Conservation (phyloP, 2,888 invertebrate species). For the Neoitamus cyanurus region DNA sequence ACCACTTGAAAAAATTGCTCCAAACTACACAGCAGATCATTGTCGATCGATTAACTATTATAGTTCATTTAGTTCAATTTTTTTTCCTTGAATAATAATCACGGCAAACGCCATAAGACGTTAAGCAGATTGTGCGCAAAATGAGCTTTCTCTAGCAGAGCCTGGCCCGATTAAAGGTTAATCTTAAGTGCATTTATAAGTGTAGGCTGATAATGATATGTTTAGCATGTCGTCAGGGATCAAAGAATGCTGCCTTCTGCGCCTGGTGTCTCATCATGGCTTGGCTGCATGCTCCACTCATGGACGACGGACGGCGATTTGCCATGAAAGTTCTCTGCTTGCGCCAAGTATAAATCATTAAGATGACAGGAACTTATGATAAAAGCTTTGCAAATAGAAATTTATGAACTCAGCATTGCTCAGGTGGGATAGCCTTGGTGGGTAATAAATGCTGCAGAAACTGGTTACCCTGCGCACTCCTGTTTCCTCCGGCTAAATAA, state of each 20-base stretch:
- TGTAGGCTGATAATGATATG: conserved; percentile 8
- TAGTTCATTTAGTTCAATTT: not conserved
- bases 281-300: not conserved
- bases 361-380: conserved; percentile 44
- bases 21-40: not conserved
- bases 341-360: conserved; percentile 43
- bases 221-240: not conserved
- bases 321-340: not conserved
- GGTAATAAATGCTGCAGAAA: conserved; percentile 2
- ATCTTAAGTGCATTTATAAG: not conserved
- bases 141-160: not conserved
- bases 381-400: conserved; percentile 47
- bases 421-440: conserved; percentile 20
- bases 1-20: not conserved
- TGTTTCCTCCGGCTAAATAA: not conserved
- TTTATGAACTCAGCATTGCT: conserved; percentile 33
- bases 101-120: not conserved
- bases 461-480: not conserved
- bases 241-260: not conserved
- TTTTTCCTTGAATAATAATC: not conserved
- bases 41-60: not conserved
- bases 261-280: not conserved
- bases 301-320: not conserved
- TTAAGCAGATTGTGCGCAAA: not conserved
- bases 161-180: not conserved